Percentiles rank a stretch among this genome's conserved stretches.
Evolutionary conservation across 1,140 invertebrate genomes (phyloP).

Genomic region (Lepidurus arcticus): DNA sequence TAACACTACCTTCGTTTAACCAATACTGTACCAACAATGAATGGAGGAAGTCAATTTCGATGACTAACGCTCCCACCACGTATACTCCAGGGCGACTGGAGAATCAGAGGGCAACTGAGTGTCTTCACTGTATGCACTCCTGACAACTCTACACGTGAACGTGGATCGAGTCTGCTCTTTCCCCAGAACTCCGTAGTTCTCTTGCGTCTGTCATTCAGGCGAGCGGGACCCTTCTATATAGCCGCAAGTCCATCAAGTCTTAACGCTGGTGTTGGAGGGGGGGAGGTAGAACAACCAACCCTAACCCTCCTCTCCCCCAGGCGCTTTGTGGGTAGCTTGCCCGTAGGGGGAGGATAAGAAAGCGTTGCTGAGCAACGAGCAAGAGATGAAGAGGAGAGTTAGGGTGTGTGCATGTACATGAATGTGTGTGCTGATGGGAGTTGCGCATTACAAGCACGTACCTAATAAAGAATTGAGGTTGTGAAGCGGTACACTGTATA

Average conservation of each 20-base stretch:
- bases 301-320: background rate
- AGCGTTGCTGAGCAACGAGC: conserved; percentile 1
- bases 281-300: too few relatives aligned
- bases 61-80: too few relatives aligned
- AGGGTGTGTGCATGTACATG: background rate
- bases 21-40: too few relatives aligned
- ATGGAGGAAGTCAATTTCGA: too few relatives aligned
- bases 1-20: too few relatives aligned
- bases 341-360: background rate
- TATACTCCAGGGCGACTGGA: background rate
- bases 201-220: conserved; percentile 22
- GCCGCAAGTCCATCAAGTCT: background rate
- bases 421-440: background rate
- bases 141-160: background rate
- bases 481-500: too few relatives aligned
- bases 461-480: too few relatives aligned
- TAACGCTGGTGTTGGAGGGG: background rate
- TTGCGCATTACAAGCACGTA: too few relatives aligned
- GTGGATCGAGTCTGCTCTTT: background rate
- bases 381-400: background rate
- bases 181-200: background rate
- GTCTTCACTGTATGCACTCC: background rate
- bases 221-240: background rate
- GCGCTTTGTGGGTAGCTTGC: conserved; percentile 3
- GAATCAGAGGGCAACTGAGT: background rate